Conservation (phyloP, 2,797 vertebrate species). For the Squalus acanthias region DNA sequence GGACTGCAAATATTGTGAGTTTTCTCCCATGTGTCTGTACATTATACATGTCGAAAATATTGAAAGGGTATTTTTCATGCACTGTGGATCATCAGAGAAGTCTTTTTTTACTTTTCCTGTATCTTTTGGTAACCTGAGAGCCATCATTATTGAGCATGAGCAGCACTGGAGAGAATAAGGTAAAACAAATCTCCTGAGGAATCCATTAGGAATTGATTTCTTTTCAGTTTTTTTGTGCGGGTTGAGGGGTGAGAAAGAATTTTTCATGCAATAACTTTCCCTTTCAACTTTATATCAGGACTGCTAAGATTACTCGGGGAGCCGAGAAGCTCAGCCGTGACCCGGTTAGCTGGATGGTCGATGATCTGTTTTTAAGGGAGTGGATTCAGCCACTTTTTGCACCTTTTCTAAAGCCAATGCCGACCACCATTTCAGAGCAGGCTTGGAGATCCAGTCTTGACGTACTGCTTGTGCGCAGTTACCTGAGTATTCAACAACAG, state of each 20-base stretch:
- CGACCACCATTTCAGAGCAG: neutral
- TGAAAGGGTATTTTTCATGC: neutral
- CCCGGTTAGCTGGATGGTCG: neutral
- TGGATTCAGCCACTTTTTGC: neutral
- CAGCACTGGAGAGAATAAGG: neutral
- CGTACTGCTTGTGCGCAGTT: neutral
- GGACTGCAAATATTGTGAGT: neutral
- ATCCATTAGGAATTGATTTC: constrained; percentile 25
- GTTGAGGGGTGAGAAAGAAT: neutral
- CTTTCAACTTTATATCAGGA: neutral
- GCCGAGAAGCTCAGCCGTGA: no score
- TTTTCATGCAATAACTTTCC: neutral
- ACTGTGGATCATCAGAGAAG: neutral
- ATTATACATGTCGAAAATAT: neutral
- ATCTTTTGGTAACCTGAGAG: neutral
- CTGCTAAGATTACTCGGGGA: neutral
- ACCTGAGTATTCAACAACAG: neutral
- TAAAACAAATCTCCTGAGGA: neutral
- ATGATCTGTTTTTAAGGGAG: neutral
- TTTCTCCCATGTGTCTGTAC: neutral
- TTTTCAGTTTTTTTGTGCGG: neutral
- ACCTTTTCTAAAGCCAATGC: neutral
- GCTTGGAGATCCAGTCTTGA: neutral
- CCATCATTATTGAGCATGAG: constrained; percentile 2
- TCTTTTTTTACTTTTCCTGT: neutral